These are phyloP conservation scores for Drepanosiphum platanoidis DNA, from an alignment of 2,888 invertebrate genomes.

Conservation along the genomic window DNA sequence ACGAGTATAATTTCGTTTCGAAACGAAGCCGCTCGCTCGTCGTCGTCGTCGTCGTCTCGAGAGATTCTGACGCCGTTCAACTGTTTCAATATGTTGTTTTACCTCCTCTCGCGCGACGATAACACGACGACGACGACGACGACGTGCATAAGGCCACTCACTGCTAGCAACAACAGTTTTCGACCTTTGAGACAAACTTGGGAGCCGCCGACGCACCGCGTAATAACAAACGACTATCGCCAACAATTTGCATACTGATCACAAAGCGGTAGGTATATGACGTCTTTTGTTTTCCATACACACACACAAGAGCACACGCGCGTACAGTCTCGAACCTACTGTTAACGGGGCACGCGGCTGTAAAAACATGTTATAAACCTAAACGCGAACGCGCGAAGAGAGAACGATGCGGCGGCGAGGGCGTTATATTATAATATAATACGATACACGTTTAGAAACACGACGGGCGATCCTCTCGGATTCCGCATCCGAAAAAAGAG, in stretches of 20 bases:
- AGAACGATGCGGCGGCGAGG: too few relatives aligned
- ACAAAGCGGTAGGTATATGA: too few relatives aligned
- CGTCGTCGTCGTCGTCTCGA: not conserved
- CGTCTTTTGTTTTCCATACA: not conserved
- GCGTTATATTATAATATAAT: too few relatives aligned
- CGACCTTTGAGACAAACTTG: not conserved
- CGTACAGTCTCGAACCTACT: not conserved
- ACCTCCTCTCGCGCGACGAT: too few relatives aligned
- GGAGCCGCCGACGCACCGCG: not conserved
- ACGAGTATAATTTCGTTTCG: too few relatives aligned
- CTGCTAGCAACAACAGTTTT: not conserved
- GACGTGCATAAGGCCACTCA: not conserved
- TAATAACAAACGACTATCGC: not conserved
- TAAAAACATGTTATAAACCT: not conserved
- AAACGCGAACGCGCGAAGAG: not conserved
- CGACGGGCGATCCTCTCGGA: too few relatives aligned
- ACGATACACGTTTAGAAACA: too few relatives aligned
- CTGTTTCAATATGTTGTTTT: not conserved
- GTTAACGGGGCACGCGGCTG: not conserved
- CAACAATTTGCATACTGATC: conserved; percentile 14
- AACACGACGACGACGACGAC: not conserved
- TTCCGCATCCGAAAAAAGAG: too few relatives aligned
- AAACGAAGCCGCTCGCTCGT: not conserved
- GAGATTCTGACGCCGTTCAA: not conserved
- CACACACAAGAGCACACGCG: not conserved